These are phyloP conservation scores for Ennomos fuscantarius DNA, from an alignment of 2,888 invertebrate genomes.

Conservation along the genomic window DNA sequence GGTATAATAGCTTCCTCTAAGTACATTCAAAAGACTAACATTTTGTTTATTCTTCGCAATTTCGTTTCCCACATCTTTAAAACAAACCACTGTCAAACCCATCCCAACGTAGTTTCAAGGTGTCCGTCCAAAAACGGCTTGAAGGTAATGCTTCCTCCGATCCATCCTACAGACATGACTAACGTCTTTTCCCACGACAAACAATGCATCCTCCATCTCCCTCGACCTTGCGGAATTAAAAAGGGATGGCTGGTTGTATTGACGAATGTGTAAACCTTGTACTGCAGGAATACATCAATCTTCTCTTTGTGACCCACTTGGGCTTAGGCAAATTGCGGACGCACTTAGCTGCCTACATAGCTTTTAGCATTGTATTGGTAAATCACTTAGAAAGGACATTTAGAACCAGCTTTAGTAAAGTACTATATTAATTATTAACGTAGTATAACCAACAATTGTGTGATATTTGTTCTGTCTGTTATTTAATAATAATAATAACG, in stretches of 20 bases:
- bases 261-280: constrained; percentile 48
- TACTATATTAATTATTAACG: too few species aligned
- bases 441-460: too few species aligned
- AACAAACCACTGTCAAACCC: constrained; percentile 15
- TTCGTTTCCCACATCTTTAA: background rate
- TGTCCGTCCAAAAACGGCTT: constrained; percentile 31
- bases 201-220: constrained; percentile 50
- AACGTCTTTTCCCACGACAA: constrained; percentile 66
- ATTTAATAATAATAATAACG: too few species aligned
- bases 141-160: constrained; percentile 41
- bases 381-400: constrained; percentile 2
- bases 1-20: too few species aligned
- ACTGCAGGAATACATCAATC: constrained; percentile 48
- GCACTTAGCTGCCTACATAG: constrained; percentile 16
- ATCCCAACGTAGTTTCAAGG: constrained; percentile 28
- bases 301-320: constrained; percentile 42
- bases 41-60: background rate
- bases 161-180: constrained; percentile 57
- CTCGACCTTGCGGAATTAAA: constrained; percentile 23
- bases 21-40: too few species aligned
- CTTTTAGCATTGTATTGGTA: constrained; percentile 1
- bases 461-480: too few species aligned
- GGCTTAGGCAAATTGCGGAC: constrained; percentile 14
- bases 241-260: constrained; percentile 32
- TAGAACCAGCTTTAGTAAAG: background rate